A percentile compares a stretch with the other conserved stretches of the same genome.
Evolutionary conservation across 2,888 invertebrate species (phyloP).

Genomic region (Ethmia dodecea): DNA sequence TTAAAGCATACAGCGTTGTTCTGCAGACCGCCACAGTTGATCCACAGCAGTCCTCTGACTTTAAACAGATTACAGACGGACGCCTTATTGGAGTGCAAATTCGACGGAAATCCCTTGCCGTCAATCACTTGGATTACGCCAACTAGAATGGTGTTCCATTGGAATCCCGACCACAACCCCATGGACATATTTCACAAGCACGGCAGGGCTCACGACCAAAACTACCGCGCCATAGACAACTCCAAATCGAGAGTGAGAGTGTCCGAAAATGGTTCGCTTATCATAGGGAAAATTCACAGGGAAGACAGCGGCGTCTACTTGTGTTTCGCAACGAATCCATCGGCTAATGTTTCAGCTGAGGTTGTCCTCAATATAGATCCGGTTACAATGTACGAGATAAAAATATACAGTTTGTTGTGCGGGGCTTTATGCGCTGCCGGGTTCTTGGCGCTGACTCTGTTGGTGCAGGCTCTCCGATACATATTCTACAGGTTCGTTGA

Average conservation of each 20-base stretch:
- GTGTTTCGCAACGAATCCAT: constrained; percentile 91
- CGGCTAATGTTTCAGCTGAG: constrained; percentile 86
- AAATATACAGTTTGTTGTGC: constrained; percentile 89
- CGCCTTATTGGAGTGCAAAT: constrained; percentile 86
- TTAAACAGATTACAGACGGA: constrained; percentile 81
- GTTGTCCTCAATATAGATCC: constrained; percentile 91
- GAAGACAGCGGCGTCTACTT: constrained; percentile 91
- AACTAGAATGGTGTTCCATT: constrained; percentile 82
- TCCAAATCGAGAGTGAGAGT: constrained; percentile 79
- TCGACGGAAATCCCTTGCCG: constrained; percentile 86
- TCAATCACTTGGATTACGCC: constrained; percentile 93
- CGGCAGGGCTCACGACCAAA: constrained; percentile 78
- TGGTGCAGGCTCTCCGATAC: constrained; percentile 86
- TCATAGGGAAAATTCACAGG: constrained; percentile 83
- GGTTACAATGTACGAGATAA: constrained; percentile 88
- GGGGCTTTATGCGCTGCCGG: constrained; percentile 88
- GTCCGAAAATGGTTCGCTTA: constrained; percentile 87
- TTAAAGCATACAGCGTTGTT: constrained; percentile 79
- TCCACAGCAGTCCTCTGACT: constrained; percentile 79
- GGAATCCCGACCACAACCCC: constrained; percentile 84
- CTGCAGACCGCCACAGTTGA: constrained; percentile 81
- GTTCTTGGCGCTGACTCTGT: constrained; percentile 87
- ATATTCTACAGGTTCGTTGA: constrained; percentile 82
- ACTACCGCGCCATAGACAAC: constrained; percentile 62
- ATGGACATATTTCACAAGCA: constrained; percentile 83